A percentile compares a stretch with the other conserved stretches of the same genome.
Conservation (phyloP, 2,113 vertebrate species). For the Abramis brama region DNA sequence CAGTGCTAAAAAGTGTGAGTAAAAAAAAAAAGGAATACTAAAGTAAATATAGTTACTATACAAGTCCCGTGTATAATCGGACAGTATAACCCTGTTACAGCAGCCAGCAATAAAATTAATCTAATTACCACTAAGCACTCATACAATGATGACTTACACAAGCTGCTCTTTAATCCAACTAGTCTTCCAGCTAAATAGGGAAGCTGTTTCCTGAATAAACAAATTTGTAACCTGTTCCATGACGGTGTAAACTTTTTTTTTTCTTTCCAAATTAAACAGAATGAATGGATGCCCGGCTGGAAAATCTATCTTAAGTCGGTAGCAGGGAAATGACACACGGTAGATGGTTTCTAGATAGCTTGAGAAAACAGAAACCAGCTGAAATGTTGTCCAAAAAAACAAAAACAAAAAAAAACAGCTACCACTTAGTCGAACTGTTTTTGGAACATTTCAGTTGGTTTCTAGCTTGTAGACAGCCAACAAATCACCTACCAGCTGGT, state of each 20-base stretch:
- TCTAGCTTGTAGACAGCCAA: not conserved
- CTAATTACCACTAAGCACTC: constrained; percentile 21
- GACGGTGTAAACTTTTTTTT: not conserved
- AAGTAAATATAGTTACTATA: not conserved
- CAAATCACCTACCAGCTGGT: not conserved
- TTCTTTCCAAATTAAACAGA: not conserved
- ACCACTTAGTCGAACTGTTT: not conserved
- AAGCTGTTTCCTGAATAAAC: constrained; percentile 7
- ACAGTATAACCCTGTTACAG: not conserved
- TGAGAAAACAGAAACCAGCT: not conserved
- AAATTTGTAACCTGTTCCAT: constrained; percentile 13
- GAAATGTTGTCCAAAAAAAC: not conserved
- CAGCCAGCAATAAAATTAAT: constrained; percentile 15
- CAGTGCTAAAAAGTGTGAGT: not conserved
- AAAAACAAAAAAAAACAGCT: not conserved
- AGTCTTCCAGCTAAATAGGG: constrained; percentile 1
- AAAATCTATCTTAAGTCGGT: not conserved
- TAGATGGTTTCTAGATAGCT: not conserved
- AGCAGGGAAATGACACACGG: not conserved
- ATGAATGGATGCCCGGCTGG: not conserved
- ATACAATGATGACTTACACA: constrained; percentile 12
- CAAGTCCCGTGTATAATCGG: not conserved
- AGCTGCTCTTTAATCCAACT: constrained; percentile 32
- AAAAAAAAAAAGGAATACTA: not conserved
- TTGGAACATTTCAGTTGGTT: not conserved